Evolutionary conservation across 2,113 vertebrate species (phyloP).

Genomic region (Laterallus jamaicensis): DNA sequence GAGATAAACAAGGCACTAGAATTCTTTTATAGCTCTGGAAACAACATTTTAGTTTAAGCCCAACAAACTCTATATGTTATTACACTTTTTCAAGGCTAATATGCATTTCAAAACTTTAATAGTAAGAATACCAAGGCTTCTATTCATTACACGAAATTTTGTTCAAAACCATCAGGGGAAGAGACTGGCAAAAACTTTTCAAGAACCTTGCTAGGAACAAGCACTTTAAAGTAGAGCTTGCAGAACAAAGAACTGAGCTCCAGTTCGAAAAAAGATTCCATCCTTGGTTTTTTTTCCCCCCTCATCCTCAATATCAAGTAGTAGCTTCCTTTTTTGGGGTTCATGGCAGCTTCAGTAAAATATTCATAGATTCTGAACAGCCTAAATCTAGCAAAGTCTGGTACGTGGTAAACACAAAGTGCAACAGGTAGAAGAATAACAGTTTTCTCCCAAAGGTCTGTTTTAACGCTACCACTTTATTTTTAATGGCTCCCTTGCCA

Average conservation of each 20-base stretch:
- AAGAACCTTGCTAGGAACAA: neutral
- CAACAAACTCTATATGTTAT: neutral
- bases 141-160: neutral
- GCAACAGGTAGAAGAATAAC: neutral
- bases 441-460: neutral
- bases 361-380: neutral
- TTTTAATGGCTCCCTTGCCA: neutral
- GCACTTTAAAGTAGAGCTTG: neutral
- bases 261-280: neutral
- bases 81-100: neutral
- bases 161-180: neutral
- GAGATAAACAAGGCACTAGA: neutral
- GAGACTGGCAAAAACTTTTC: neutral
- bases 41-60: neutral
- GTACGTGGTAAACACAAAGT: neutral
- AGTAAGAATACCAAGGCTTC: neutral
- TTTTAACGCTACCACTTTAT: neutral
- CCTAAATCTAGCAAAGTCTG: neutral
- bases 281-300: fast-evolving
- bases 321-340: neutral
- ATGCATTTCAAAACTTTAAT: neutral
- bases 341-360: neutral
- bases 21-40: neutral
- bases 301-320: neutral
- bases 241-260: neutral